Evolutionary conservation across 2,797 vertebrate genomes (phyloP), one percentile per base, ranked within the genome.

Genomic region (Hoplostethus mediterraneus): DNA sequence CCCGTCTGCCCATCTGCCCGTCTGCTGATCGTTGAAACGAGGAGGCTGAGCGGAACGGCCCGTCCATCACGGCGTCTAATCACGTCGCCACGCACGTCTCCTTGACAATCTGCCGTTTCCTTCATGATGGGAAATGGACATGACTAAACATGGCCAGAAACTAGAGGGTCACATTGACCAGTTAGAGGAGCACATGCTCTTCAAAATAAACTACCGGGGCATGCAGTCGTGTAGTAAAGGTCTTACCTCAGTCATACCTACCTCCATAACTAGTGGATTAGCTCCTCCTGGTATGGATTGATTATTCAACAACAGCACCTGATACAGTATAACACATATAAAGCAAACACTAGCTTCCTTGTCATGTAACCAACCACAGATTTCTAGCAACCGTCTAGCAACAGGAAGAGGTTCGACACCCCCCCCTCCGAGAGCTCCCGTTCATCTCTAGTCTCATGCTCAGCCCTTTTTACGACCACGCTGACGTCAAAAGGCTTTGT

Each of bases 401-500:
- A 91, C 89, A 87, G 83, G 62, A 90, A 86, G 67, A 85, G 59
- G 62, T 33, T 74, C 80, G 58, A 54, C n/a, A n/a, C n/a, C 65
- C 77, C 79, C 9, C 80, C 81, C 25, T 75, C 69, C 0, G 73
- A 86, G 84, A 71, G 67, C 73, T 68, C 77, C 67, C 61, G 81
- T 80, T 88, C 82, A 89, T 85, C 83, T 89, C 81, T n/a, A 73
- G 64, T 73, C 77, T 73, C 1, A 6, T 21, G 73, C 73, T 75
- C 77, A 67, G 73, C 11, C 69, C 89, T 89, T 89, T 90, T 89
- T 89, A 88, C 48, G 66, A 81, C 82, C 61, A 7, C 8, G 4
- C 56, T 92, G 90, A 91, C 89, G 82, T 91, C 90, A 92, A 87
- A 84, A 81, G 63, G 65, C 60, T 71, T 45, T 58, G 73, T 86